Conservation (phyloP, 2,113 vertebrate genomes). For the Vimba vimba region DNA sequence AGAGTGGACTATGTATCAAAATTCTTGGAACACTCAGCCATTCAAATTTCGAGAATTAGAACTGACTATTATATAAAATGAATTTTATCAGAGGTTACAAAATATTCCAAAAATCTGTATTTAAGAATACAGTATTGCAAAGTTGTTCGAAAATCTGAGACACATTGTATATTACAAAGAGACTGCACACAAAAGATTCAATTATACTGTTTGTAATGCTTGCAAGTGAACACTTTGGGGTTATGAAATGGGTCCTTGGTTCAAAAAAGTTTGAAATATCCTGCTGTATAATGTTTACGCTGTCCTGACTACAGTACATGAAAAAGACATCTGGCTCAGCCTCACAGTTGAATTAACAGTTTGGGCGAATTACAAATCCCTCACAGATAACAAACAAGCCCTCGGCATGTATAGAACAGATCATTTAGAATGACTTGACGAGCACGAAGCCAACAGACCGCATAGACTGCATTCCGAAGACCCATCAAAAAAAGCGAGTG, state of each 20-base stretch:
- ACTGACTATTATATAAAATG: background rate
- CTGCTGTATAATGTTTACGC: background rate
- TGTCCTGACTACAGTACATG: background rate
- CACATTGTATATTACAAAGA: background rate
- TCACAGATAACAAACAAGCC: constrained; percentile 54
- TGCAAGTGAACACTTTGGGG: background rate
- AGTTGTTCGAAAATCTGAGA: background rate
- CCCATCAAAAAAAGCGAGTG: constrained; percentile 37
- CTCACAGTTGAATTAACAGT: constrained; percentile 55
- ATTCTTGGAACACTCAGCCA: background rate
- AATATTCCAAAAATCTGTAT: background rate
- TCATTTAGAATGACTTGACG: constrained; percentile 50
- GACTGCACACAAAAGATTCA: background rate
- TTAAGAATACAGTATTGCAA: background rate
- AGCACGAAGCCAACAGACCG: constrained; percentile 52
- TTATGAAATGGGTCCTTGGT: background rate
- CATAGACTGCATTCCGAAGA: constrained; percentile 45
- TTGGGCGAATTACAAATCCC: constrained; percentile 44
- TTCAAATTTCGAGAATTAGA: background rate
- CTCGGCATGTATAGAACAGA: constrained; percentile 51
- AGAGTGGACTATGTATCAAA: background rate
- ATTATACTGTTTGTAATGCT: background rate
- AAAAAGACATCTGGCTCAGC: constrained; percentile 45
- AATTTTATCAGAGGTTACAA: background rate
- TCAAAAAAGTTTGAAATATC: background rate